phyloP scores from a whole-genome alignment of 1,140 invertebrate genomes.

The Campoletis sonorensis region DNA sequence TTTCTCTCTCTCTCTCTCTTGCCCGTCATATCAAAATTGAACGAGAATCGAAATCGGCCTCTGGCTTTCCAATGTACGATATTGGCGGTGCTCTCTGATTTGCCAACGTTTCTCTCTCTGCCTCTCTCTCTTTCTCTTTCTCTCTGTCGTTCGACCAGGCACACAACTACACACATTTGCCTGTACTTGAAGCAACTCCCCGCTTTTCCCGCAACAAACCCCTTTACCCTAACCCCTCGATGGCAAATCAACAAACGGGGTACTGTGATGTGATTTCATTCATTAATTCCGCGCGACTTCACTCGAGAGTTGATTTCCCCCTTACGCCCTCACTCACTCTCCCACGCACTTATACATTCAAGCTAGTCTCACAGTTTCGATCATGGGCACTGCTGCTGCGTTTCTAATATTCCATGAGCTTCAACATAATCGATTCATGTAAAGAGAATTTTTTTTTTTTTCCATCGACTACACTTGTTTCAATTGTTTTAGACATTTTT shows the following conservation, averaged over 20 bases:
- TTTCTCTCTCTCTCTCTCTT: conserved; percentile 10
- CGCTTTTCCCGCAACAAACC: conserved; percentile 38
- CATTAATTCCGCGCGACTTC: conserved; percentile 67
- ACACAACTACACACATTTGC: neutral
- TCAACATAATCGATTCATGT: too few relatives aligned
- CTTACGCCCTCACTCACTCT: neutral
- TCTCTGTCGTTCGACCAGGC: conserved; percentile 22
- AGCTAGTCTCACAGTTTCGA: neutral
- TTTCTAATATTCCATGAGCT: neutral
- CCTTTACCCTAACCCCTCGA: conserved; percentile 48
- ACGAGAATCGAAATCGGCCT: conserved; percentile 60
- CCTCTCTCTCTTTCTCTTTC: conserved; percentile 32
- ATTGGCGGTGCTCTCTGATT: conserved; percentile 29
- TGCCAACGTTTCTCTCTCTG: neutral
- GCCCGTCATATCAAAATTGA: conserved; percentile 63
- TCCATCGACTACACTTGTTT: too few relatives aligned
- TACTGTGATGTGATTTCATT: conserved; percentile 68
- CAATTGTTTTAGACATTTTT: too few relatives aligned
- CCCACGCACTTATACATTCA: neutral
- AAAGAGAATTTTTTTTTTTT: too few relatives aligned
- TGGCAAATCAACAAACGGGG: conserved; percentile 67
- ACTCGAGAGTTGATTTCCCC: conserved; percentile 55
- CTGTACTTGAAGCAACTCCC: conserved; percentile 50
- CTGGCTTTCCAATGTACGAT: neutral
- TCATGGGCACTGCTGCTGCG: neutral